Conservation (phyloP, 2,113 vertebrate genomes). For the Microtus montanus region DNA sequence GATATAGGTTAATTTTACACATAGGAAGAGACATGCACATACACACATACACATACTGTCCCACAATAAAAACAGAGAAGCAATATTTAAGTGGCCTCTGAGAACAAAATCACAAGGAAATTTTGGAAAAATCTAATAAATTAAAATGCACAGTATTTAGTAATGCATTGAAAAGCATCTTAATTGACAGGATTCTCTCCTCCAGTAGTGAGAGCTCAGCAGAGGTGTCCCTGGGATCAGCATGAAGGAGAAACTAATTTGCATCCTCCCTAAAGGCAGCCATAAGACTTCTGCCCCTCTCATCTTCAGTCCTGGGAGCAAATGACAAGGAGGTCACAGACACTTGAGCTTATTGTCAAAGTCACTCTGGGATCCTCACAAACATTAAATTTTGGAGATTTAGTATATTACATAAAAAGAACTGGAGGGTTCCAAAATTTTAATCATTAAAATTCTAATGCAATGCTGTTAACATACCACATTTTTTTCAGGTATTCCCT, state of each 20-base stretch:
- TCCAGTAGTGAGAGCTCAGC: not conserved
- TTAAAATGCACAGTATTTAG: not conserved
- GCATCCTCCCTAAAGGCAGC: not conserved
- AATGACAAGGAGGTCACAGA: not conserved
- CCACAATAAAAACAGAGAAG: not conserved
- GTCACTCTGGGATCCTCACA: not conserved
- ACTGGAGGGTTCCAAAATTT: not conserved
- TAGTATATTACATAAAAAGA: not conserved
- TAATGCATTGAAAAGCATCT: not conserved
- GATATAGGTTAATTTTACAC: not conserved
- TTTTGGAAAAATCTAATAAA: not conserved
- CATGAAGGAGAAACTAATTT: not conserved
- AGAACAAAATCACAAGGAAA: not conserved
- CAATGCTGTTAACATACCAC: not conserved
- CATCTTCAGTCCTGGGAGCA: not conserved
- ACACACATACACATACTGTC: not conserved
- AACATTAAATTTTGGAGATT: not conserved
- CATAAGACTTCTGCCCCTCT: not conserved
- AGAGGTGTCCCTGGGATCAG: not conserved
- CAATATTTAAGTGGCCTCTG: not conserved
- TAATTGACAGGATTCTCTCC: not conserved
- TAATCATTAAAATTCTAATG: not conserved
- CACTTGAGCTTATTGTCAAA: not conserved
- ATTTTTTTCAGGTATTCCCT: slow-evolving; percentile 18
- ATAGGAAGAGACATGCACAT: not conserved